Percentiles rank a stretch among this genome's conserved stretches.
Evolutionary conservation across 2,113 vertebrate species (phyloP).

Genomic region (Platichthys stellatus): DNA sequence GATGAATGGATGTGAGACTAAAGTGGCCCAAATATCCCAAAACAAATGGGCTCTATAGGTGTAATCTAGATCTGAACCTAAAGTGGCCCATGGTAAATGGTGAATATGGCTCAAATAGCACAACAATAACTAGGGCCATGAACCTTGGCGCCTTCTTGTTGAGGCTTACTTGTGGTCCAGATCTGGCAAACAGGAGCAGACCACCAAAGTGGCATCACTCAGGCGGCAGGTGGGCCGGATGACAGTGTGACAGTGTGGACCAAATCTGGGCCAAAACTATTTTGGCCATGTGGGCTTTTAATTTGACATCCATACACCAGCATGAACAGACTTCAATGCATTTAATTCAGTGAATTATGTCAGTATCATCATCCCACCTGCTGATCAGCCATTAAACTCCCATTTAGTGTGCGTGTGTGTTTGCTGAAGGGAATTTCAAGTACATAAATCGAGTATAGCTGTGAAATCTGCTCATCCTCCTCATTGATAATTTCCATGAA

Average conservation of each 20-base stretch:
- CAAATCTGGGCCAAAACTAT: not conserved
- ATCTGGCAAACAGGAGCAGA: too few species aligned
- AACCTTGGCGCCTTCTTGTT: not conserved
- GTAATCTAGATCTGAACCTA: too few species aligned
- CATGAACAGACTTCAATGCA: not conserved
- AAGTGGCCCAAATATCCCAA: too few species aligned
- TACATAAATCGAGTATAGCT: not conserved
- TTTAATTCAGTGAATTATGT: not conserved
- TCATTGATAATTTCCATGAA: not conserved
- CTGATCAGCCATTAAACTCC: conserved; percentile 11
- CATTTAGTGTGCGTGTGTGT: not conserved
- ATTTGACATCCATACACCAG: too few species aligned
- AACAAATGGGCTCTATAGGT: too few species aligned
- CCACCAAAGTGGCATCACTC: too few species aligned
- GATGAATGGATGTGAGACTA: too few species aligned
- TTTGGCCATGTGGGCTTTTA: not conserved
- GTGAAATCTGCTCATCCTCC: not conserved
- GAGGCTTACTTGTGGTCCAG: too few species aligned
- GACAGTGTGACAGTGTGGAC: too few species aligned
- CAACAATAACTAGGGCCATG: too few species aligned
- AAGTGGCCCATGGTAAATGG: too few species aligned
- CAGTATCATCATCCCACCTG: not conserved
- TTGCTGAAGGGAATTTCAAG: not conserved
- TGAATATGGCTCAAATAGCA: not conserved
- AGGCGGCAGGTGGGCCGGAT: too few species aligned